Base-by-base conservation (phyloP, 64 coral and sea anemone species). In the Porites lutea region DNA sequence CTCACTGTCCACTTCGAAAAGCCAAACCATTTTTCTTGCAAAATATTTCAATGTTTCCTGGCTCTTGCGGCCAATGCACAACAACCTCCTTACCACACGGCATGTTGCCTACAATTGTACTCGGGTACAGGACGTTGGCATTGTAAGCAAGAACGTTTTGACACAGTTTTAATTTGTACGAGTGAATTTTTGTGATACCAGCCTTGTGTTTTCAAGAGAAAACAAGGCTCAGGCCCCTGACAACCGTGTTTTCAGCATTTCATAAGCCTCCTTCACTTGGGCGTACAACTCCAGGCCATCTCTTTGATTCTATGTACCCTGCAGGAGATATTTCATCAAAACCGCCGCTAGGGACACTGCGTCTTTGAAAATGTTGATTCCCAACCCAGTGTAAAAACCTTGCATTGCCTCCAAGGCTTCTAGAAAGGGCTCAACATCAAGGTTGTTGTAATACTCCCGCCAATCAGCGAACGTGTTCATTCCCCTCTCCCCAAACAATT, bases 341-440 rank as follows among this genome's bases (percentile, higher is more conserved):
- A 92, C 82, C 13, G 79, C 90, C 2, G 89, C 64, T 3, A 91
- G 72, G 0, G 10, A 21, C 3, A 91, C 89, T 2, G 89, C 89
- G 13, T 91, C 77, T 83, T 91, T 92, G 4, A 92, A 48, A 1
- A 92, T 74, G 13, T 92, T 82, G 62, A 92, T 93, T 50, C 87
- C 59, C 12, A 87, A 61, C 0, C 72, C 72, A 71, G 76, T 87
- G 87, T 93, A 93, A 67, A 87, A 83, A 12, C 50, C 74, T 44
- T 63, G 65, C 0, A 73, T 93, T 48, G 87, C 88, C 57, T 93
- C 91, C 11, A 93, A 16, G 0, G 90, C 90, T 21, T 92, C 90
- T 4, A 92, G 37, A 18, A 83, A 83, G 8, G 89, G 89, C 53
- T 22, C 15, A 0, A 92, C 90, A 55, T 92, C 90, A 0, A 82